Conservation (phyloP, 2,888 invertebrate genomes). For the Cephus rjabovi region DNA sequence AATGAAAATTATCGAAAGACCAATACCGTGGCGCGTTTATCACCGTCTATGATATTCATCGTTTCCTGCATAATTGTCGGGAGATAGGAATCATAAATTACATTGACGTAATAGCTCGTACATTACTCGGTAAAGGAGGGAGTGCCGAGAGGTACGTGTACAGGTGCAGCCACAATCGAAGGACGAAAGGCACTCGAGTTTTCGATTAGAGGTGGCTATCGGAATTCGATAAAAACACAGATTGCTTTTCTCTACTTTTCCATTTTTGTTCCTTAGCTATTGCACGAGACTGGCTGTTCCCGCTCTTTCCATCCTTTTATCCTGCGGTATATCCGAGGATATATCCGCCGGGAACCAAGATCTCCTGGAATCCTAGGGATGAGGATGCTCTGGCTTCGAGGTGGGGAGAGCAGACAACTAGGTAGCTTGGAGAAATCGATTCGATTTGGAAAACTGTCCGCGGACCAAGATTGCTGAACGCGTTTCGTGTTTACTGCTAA, state of each 20-base stretch:
- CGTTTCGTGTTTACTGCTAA: not conserved
- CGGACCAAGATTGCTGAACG: not conserved
- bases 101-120: not conserved
- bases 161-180: not conserved
- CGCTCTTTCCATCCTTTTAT: not conserved
- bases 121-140: not conserved
- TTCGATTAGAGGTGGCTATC: not conserved
- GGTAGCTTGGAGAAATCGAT: constrained; percentile 3
- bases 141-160: not conserved
- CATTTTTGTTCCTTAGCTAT: constrained; percentile 1
- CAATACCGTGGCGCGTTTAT: not conserved
- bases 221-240: constrained; percentile 5
- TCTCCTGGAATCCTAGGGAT: not conserved
- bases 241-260: constrained; percentile 2
- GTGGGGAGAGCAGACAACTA: not conserved
- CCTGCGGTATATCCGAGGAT: not conserved
- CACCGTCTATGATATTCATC: not conserved
- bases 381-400: not conserved
- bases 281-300: not conserved
- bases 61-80: not conserved
- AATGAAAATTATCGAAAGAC: constrained; percentile 8
- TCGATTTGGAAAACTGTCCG: constrained; percentile 8
- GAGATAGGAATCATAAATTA: not conserved
- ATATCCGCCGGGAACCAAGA: not conserved
- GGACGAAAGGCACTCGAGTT: not conserved